phyloP scores from a whole-genome alignment of 92 coral and sea anemone species.

The Blastomussa wellsi region DNA sequence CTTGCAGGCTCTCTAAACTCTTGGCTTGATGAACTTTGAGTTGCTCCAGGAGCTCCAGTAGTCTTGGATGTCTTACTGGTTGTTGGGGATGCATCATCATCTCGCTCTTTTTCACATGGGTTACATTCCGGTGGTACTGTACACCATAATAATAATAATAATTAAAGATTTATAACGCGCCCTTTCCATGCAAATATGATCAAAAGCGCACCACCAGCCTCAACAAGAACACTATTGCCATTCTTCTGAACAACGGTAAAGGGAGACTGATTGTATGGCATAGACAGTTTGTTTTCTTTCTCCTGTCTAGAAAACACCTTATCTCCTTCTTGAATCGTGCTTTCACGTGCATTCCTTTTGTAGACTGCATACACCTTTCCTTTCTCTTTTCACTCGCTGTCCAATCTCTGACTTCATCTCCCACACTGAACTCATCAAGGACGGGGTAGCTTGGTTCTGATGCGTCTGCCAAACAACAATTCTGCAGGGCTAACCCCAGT shows the following conservation, averaged over 20 bases:
- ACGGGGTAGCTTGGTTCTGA: neutral
- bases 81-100: neutral
- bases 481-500: neutral
- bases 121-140: conserved; percentile 9
- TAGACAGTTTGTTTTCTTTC: conserved; percentile 22
- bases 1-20: neutral
- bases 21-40: neutral
- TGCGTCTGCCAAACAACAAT: neutral
- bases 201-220: too few species aligned
- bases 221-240: conserved; percentile 19
- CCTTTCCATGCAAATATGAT: too few species aligned
- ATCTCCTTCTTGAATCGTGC: conserved; percentile 13
- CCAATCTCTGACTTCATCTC: conserved; percentile 23
- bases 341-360: conserved; percentile 27
- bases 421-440: conserved; percentile 8
- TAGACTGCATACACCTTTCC: too few species aligned
- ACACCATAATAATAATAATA: too few species aligned
- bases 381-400: conserved; percentile 31
- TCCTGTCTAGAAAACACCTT: conserved; percentile 30
- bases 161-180: too few species aligned
- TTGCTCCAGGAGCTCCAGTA: neutral
- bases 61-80: neutral
- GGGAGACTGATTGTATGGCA: too few species aligned
- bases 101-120: conserved; percentile 15
- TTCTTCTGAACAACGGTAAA: conserved; percentile 41